Conservation (phyloP, 2,113 vertebrate species). For the Zonotrichia leucophrys region DNA sequence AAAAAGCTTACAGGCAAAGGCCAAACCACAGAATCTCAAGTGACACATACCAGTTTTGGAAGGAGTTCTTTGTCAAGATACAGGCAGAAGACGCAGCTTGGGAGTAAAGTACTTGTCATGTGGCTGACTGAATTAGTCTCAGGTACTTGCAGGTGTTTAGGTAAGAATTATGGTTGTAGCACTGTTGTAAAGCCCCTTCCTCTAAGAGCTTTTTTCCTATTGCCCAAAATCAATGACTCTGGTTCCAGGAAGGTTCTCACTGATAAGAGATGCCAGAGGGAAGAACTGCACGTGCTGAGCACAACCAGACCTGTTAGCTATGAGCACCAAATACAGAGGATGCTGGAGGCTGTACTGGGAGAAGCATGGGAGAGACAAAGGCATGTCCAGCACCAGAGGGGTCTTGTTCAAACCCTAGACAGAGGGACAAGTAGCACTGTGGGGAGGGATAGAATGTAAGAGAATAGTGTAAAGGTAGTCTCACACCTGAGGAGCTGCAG, state of each 20-base stretch:
- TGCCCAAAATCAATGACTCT: not conserved
- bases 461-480: too few relatives aligned
- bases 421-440: not conserved
- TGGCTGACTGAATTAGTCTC: not conserved
- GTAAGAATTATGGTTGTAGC: not conserved
- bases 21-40: not conserved
- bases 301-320: not conserved
- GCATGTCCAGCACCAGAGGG: not conserved
- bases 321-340: not conserved
- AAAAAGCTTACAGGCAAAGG: not conserved
- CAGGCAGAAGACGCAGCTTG: not conserved
- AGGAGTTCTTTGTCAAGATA: not conserved
- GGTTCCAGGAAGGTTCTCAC: not conserved
- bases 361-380: not conserved
- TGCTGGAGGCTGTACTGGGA: fast-evolving
- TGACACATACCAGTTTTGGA: not conserved
- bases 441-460: not conserved
- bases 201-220: not conserved
- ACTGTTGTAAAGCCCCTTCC: not conserved
- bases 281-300: not conserved
- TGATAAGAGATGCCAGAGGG: not conserved
- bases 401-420: not conserved
- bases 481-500: too few relatives aligned
- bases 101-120: not conserved
- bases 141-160: not conserved